Conservation (phyloP, 2,113 vertebrate genomes). For the Pseudonaja textilis region DNA sequence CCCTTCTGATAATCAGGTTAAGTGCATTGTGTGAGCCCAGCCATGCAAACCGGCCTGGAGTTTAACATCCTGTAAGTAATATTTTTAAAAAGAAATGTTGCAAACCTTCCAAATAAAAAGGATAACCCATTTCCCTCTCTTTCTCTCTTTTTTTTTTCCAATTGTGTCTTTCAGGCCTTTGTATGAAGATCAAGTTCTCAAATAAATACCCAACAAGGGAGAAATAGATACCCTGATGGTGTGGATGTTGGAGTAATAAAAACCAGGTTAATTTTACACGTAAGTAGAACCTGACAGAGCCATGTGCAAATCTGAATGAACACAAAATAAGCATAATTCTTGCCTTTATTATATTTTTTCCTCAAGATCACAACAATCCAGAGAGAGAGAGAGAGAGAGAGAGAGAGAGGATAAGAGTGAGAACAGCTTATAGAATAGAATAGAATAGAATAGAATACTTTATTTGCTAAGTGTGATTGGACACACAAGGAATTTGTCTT, state of each 20-base stretch:
- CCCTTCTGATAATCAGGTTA: neutral
- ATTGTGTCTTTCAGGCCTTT: neutral
- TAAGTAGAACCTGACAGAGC: neutral
- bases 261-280: neutral
- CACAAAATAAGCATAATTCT: neutral
- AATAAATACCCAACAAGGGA: neutral
- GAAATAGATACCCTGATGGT: neutral
- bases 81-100: neutral
- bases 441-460: no score
- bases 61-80: neutral
- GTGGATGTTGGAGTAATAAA: neutral
- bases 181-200: neutral
- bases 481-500: no score
- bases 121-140: neutral
- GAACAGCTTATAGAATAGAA: neutral
- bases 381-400: neutral
- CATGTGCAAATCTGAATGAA: neutral
- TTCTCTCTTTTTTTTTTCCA: neutral
- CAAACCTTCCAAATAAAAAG: neutral
- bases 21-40: neutral
- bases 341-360: neutral
- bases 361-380: neutral
- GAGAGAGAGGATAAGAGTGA: no score
- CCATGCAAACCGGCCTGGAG: neutral
- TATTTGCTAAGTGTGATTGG: no score